A percentile compares a stretch with the other conserved stretches of the same genome.
Evolutionary conservation across 1,140 invertebrate genomes (phyloP).

Genomic region (Lerema accius): DNA sequence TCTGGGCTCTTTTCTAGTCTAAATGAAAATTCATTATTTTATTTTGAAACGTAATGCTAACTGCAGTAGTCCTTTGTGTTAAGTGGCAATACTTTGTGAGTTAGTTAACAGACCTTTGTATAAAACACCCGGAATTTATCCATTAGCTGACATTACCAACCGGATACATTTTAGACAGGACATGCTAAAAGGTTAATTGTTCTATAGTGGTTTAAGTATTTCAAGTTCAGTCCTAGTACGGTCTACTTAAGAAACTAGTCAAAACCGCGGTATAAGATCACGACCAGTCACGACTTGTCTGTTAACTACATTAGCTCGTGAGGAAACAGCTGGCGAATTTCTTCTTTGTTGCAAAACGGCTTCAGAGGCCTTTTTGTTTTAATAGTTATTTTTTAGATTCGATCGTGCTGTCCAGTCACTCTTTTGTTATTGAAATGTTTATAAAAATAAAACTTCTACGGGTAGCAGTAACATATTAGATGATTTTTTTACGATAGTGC

Average conservation of each 20-base stretch:
- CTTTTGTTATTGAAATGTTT: too few species aligned
- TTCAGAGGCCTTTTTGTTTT: background rate
- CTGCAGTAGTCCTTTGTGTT: background rate
- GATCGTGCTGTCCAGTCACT: too few species aligned
- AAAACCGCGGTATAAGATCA: slow-evolving; percentile 1
- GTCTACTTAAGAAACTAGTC: background rate
- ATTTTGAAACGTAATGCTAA: background rate
- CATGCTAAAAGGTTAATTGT: background rate
- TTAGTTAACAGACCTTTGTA: background rate
- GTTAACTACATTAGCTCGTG: background rate
- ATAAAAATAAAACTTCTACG: too few species aligned
- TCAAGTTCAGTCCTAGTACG: background rate
- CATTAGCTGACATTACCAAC: slow-evolving; percentile 2
- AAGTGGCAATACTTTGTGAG: background rate
- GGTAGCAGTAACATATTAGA: too few species aligned
- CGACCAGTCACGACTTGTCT: background rate
- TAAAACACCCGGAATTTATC: background rate
- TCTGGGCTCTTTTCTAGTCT: too few species aligned
- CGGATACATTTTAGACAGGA: slow-evolving; percentile 4
- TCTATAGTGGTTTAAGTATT: background rate
- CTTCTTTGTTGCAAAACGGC: background rate
- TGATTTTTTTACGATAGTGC: too few species aligned
- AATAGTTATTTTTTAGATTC: background rate
- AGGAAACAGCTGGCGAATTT: background rate
- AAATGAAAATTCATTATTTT: too few species aligned